Evolutionary conservation across 2,113 vertebrate species (phyloP), one percentile per base, ranked within the genome.

Genomic region (Paramormyrops kingsleyae): DNA sequence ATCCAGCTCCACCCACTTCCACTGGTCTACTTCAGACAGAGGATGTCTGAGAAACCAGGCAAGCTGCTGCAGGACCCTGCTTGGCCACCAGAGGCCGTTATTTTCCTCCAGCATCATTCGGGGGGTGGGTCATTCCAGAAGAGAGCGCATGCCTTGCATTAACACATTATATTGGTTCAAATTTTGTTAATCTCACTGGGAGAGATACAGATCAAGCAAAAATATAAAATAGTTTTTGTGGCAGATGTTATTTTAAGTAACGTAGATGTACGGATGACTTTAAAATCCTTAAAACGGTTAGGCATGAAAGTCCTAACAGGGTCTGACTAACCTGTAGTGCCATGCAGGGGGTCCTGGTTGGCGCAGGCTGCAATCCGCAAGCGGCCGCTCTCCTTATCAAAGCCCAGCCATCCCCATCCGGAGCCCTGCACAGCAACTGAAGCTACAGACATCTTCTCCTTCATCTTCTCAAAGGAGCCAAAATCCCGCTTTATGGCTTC

Each of bases 391-490:
- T 98, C 97, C 92, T 98, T 99, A 31, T 97, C 97, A 46, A 95
- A 98, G 83, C 98, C 97, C 42, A 99, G 96, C 99, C 99, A 99
- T 0, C 97, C 98, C 99, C 99, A 99, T 66, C 99, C 99, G 1
- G 99, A 99, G 85, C 98, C 99, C 90, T 99, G 99, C 85, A 99
- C 98, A 0, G 97, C 98, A 89, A 97, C 97, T 0, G 98, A 97
- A 0, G 96, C 93, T 0, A 97, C 92, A 4, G 97, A 97, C 95
- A 99, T 94, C 94, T 95, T 99, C 92, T 99, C 98, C 95, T 98
- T 99, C 94, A 99, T 96, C 90, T 96, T 97, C 49, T 96, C 96
- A 13, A 99, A 97, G 88, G 98, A 99, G 89, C 98, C 98, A 92
- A 99, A 99, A 95, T 99, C 99, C 74, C 95, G 95, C 74, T 97